Evolutionary conservation across 2,888 invertebrate genomes (phyloP), one percentile per base, ranked within the genome.

Genomic region (Rosalia funebris): DNA sequence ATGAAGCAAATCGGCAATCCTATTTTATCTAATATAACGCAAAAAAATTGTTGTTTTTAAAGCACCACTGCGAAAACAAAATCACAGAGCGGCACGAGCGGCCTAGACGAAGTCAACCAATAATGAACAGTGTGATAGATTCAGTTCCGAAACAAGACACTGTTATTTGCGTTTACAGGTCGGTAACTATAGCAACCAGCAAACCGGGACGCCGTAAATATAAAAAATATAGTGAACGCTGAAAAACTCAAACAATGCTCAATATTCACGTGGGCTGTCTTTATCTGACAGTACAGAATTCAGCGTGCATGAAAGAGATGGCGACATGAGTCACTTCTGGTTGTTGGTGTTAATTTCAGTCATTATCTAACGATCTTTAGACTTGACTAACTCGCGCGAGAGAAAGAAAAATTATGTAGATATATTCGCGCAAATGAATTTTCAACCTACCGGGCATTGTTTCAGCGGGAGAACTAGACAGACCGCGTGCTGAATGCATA

Each of bases 351-450:
- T 82, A 82, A 82, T 82, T 82, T 81, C 80, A 79, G 74, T 71
- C 76, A 79, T 81, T 82, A 82, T 82, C 82, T 81, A 78, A 78
- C 78, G 76, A 82, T 82, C 82, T 82, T 82, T 78, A 82, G 80
- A 82, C 81, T 81, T 81, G 80, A 82, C 81, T 81, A 81, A 82
- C 79, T 79, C 77, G 80, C 79, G 79, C 79, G 80, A 81, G 81
- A 81, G 80, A 79, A 82, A 79, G 82, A 82, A 81, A 81, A 82
- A 82, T 82, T 79, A 81, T 81, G 81, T 80, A 73, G 78, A 77
- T 77, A 65, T 68, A 73, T 67, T 73, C 64, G 78, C 64, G 69
- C 81, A 78, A 68, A 66, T 63, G 70, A 70, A 66, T 73, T 68
- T 66, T 75, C 70, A 66, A 65, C 67, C 63, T 59, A 41, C 57